phyloP scores from a whole-genome alignment of 2,797 vertebrate genomes.

The Arrhamphus sclerolepis region DNA sequence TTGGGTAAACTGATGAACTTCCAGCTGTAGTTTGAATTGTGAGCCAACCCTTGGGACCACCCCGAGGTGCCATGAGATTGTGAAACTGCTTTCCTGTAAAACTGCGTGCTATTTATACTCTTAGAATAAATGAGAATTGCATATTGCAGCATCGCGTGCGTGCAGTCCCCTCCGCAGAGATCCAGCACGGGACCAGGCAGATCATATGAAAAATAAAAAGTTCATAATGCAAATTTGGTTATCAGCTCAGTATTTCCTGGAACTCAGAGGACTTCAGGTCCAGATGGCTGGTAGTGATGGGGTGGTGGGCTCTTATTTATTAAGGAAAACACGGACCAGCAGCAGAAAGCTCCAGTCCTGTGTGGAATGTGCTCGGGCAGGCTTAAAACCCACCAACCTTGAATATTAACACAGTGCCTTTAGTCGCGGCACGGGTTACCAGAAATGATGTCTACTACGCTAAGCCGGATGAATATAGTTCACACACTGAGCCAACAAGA shows the following conservation, averaged over 20 bases:
- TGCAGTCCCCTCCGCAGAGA: too few relatives aligned
- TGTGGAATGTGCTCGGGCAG: conserved; percentile 35
- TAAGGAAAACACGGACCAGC: conserved; percentile 21
- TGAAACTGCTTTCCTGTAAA: too few relatives aligned
- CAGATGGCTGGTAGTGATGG: conserved; percentile 2
- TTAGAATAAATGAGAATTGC: too few relatives aligned
- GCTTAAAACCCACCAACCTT: conserved; percentile 10
- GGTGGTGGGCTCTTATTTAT: conserved; percentile 26
- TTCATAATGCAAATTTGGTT: too few relatives aligned
- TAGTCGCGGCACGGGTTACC: not conserved
- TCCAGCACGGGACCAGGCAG: too few relatives aligned
- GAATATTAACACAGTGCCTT: conserved; percentile 12
- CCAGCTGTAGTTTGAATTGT: too few relatives aligned
- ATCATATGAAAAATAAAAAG: too few relatives aligned
- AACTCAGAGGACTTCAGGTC: conserved; percentile 31
- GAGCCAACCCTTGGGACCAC: too few relatives aligned
- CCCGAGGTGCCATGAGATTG: too few relatives aligned
- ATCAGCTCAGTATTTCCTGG: conserved; percentile 40
- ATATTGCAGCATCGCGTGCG: too few relatives aligned
- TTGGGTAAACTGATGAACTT: too few relatives aligned
- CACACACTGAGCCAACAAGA: not conserved
- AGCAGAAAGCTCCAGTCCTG: conserved; percentile 12
- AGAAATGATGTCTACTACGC: conserved; percentile 1
- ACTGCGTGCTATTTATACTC: too few relatives aligned
- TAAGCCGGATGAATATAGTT: not conserved